Evolutionary conservation across 2,797 vertebrate genomes (phyloP), one percentile per base, ranked within the genome.

Genomic region (Toxotes lorentzi): DNA sequence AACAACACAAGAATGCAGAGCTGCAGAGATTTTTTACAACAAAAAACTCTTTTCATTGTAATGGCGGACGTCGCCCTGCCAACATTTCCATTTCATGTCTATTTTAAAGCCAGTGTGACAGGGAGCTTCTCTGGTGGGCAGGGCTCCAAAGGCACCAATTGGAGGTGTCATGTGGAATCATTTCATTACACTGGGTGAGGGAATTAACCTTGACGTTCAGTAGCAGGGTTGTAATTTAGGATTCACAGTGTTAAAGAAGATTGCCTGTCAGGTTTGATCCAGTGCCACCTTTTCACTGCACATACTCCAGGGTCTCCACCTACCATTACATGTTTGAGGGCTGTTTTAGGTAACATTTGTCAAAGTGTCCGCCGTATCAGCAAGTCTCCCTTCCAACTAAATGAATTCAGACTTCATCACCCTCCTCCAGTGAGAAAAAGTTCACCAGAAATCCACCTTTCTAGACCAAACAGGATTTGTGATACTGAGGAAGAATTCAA

Each of bases 151-250:
- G 92, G 94, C 94, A 90, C 94, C 96, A 95, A 97, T 97, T 96
- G 95, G 95, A 96, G 95, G 94, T 97, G 97, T 97, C 97, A 94
- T 94, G 94, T 96, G 95, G 96, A 97, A 97, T 96, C 96, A 96
- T 96, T 96, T 96, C 96, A 96, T 97, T 96, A 96, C 88, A 78
- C 87, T 85, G 70, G 61, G 74, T 91, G 92, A 94, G 92, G 88
- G 96, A 97, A 98, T 98, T 95, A 96, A 96, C 95, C 95, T 93
- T 96, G 97, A 97, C 96, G 94, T 93, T 96, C 94, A 92, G 96
- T 96, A 94, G 92, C 94, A 92, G 93, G 93, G 95, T 94, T 96
- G 95, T 97, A 97, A 97, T 97, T 96, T 96, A 94, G 96, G 96
- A 97, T 96, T 96, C 96, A 95, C 93, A 70, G 89, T 88, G 81